Evolutionary conservation across 2,113 vertebrate genomes (phyloP), one percentile per base, ranked within the genome.

Genomic region (Corvus moneduloides): DNA sequence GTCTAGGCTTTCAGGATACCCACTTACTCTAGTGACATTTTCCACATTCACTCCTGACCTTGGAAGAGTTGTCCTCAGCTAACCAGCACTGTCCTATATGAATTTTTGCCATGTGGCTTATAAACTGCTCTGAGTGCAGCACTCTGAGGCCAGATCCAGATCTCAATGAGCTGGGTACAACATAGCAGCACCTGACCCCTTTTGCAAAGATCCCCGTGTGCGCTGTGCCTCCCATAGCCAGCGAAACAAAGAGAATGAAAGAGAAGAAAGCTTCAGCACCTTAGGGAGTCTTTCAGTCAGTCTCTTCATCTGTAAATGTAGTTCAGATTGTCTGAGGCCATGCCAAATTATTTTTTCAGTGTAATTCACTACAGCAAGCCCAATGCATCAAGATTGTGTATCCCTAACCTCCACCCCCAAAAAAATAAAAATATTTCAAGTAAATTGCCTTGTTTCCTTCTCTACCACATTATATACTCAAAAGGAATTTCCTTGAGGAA

Each of bases 201-300:
- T 79, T 16, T 1, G 1, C 64, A 49, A 27, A 44, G 32, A 44
- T 21, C 10, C 48, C 56, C 1, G 0, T 1, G 0, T 9, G 14
- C 0, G 3, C 43, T 54, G 23, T 79, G 67, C 49, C 43, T 79
- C 35, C n/a, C 0, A 2, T 16, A 5, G 26, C 13, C 51, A 16
- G 27, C 1, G 21, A 37, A 63, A 68, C 3, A 64, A 18, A 46
- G 37, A 37, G 37, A 37, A 37, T 17, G 18, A 72, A 39, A 75
- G 41, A 13, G 49, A 9, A 35, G 17, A 64, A 84, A 79, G 48
- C 27, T 43, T 22, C 43, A 71, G 39, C 28, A 44, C 9, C 39
- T 46, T 8, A 26, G 66, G 35, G 58, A 77, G 27, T 54, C 9
- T 61, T 44, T 67, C 64, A 58, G 15, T 28, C 63, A 55, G 10